Evolutionary conservation across 2,888 invertebrate genomes (phyloP), one percentile per base, ranked within the genome.

Genomic region (Molanna angustata): DNA sequence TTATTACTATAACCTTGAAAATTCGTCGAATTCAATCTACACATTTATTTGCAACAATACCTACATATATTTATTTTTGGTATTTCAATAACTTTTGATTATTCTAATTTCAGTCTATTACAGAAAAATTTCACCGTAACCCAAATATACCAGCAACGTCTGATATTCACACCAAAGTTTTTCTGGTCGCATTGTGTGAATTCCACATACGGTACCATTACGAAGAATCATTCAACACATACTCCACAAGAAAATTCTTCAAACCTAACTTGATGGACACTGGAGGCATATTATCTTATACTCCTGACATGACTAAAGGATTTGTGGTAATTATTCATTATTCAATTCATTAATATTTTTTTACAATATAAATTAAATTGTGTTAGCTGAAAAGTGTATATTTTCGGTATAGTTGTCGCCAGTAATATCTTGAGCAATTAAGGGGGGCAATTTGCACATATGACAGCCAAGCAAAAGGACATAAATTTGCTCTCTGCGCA

Each of bases 241-340:
- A 84, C 56, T 77, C 82, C 9, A 85, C 80, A 0, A 76, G 86
- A 33, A 76, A 72, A 44, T 90, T 84, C 61, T 71, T 76, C 2
- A 89, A 88, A 63, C 88, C 90, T 0, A 80, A 84, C 3, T 68
- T 82, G 48, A 80, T 84, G 1, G 87, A 90, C 63, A 83, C 85
- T 62, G 87, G 85, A 0, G 82, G 85, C 3, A 80, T 80, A 60
- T 73, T 87, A 7, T 66, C 75, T 32, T 87, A 82, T 59, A 78
- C 83, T 64, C 82, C 84, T 1, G 77, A 80, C 2, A 76, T 84
- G 57, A 84, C 83, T 0, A 74, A 78, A 16, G 82, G 82, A 27
- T 89, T 87, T 63, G 80, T 83, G 62, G 87, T 84, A 21, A 20
- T 14, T 39, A 16, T 17, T 39, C n/a, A n/a, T n/a, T n/a, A n/a